Conservation (phyloP, 1,140 invertebrate species). For the Diuraphis noxia region DNA sequence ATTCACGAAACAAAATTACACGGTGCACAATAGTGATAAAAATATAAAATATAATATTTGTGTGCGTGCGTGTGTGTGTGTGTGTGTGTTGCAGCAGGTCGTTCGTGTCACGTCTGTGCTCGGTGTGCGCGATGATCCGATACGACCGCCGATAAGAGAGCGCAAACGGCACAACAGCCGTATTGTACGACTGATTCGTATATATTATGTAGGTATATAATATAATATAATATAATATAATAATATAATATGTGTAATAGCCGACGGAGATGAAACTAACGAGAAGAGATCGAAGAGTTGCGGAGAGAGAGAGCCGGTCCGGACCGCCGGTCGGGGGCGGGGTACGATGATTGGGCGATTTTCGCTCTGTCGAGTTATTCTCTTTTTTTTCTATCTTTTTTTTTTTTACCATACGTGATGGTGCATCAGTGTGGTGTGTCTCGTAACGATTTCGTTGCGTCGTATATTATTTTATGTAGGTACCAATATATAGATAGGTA, state of each 20-base stretch:
- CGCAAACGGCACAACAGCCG: neutral
- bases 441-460: constrained; percentile 46
- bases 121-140: constrained; percentile 7
- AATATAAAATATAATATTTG: neutral
- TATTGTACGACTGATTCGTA: neutral
- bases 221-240: too few species aligned
- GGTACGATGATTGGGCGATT: constrained; percentile 42
- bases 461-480: neutral
- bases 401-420: neutral
- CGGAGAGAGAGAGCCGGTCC: neutral
- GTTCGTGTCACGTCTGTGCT: neutral
- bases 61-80: neutral
- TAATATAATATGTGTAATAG: neutral
- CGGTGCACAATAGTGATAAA: neutral
- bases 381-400: neutral
- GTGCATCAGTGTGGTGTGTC: neutral
- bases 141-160: constrained; percentile 16
- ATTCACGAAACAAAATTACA: neutral
- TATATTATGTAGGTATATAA: neutral
- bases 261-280: constrained; percentile 19
- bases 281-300: neutral
- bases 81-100: neutral
- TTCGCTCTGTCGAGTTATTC: constrained; percentile 9
- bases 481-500: neutral
- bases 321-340: neutral